A percentile compares a stretch with the other conserved stretches of the same genome.
Conservation (phyloP, 1,140 invertebrate species). For the Helicoverpa zea region DNA sequence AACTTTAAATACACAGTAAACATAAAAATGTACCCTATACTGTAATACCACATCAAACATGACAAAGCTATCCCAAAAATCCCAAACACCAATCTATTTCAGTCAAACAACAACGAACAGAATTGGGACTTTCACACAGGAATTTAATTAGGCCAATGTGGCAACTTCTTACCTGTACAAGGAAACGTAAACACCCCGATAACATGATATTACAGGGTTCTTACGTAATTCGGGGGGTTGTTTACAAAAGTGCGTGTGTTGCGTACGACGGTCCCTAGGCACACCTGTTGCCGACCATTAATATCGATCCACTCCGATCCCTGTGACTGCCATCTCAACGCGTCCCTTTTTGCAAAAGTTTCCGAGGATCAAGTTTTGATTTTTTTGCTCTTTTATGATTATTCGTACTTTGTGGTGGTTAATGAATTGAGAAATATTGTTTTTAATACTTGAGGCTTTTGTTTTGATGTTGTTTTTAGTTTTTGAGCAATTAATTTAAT, state of each 20-base stretch:
- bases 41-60: too few relatives aligned
- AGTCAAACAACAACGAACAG: too few relatives aligned
- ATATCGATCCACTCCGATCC: conserved; percentile 35
- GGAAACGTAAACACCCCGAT: not conserved
- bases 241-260: conserved; percentile 25
- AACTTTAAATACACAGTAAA: too few relatives aligned
- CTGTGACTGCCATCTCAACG: conserved; percentile 4
- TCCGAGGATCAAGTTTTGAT: not conserved
- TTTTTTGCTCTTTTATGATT: not conserved
- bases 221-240: conserved; percentile 20
- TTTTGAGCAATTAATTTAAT: too few relatives aligned
- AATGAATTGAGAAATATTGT: too few relatives aligned
- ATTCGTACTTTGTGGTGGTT: not conserved
- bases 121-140: not conserved
- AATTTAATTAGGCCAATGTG: conserved; percentile 11
- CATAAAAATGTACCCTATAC: too few relatives aligned
- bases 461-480: too few relatives aligned
- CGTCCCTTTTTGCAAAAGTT: not conserved
- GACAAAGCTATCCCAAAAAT: too few relatives aligned
- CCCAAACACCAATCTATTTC: too few relatives aligned
- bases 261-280: not conserved
- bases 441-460: too few relatives aligned
- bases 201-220: conserved; percentile 11
- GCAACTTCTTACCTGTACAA: not conserved
- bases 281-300: conserved; percentile 43